These are phyloP conservation scores for Hassar affinis DNA, from an alignment of 2,113 vertebrate species.

Conservation along the genomic window DNA sequence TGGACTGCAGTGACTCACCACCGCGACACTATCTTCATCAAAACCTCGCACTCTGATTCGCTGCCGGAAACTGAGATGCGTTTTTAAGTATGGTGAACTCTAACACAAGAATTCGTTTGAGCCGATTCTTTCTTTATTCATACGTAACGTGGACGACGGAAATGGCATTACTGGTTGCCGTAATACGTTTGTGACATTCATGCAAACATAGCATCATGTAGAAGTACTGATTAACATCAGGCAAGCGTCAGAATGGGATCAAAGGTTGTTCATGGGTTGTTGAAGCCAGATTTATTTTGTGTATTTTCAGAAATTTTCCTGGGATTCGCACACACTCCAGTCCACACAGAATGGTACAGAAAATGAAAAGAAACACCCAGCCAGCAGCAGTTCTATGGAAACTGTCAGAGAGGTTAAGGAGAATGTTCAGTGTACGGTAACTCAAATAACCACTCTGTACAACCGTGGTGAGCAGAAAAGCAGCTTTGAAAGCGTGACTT, in stretches of 20 bases:
- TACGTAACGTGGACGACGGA: not conserved
- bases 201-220: not conserved
- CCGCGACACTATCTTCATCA: constrained; percentile 5
- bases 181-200: not conserved
- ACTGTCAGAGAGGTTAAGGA: not conserved
- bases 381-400: too few species aligned
- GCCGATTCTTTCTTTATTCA: not conserved
- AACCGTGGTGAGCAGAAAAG: not conserved
- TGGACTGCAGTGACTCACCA: constrained; percentile 40
- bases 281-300: not conserved
- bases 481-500: not conserved
- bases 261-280: too few species aligned
- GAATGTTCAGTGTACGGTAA: not conserved
- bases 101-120: not conserved
- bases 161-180: not conserved
- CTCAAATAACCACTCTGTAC: not conserved
- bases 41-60: constrained; percentile 28
- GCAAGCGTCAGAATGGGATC: too few species aligned
- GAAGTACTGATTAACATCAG: not conserved
- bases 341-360: not conserved
- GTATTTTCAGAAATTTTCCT: not conserved
- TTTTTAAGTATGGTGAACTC: not conserved
- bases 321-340: not conserved
- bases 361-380: not conserved
- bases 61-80: constrained; percentile 9